Base-by-base conservation (phyloP, 2,797 vertebrate species). In the Hypotaenidia okinawae region DNA sequence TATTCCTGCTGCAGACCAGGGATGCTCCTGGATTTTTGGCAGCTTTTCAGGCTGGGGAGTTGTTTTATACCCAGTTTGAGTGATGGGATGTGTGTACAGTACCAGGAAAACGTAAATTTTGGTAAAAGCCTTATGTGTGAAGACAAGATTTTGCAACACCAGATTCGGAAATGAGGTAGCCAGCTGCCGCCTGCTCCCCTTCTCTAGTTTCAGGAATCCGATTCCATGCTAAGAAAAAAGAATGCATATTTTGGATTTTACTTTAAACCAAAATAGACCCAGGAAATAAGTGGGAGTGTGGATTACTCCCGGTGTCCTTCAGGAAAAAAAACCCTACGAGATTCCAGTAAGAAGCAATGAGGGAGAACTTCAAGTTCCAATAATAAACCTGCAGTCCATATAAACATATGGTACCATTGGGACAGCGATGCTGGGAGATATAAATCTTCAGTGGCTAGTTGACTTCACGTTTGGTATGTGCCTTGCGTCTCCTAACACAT, bases 291-390 rank as follows among this genome's bases (percentile, higher is more conserved):
- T 85, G 23, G 78, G 51, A 94, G 32, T 2, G 3, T 54, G 35
- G 28, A 47, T 85, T 87, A 47, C 41, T 80, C 32, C 37, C 2
- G 0, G 13, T 94, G 61, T 77, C 75, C 90, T 94, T 91, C 57
- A 81, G 84, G 49, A 89, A 85, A 89, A 89, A 45, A 82, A 76
- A 66, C 41, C 43, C 37, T 32, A 72, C 3, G 6, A 57, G 32
- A 92, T 97, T 94, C 93, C 92, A 74, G 93, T 91, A 90, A 93
- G 82, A 45, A 89, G 80, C 3, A 10, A 92, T 66, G 76, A 91
- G 47, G 59, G 69, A 95, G 59, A 93, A 52, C 59, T 73, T 92
- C 57, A 54, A 70, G 83, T 96, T 95, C 89, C 82, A 91, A 67
- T 94, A 92, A 94, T 88, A 94, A 94, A 67, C 58, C 30, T 23